phyloP scores from a whole-genome alignment of 2,113 vertebrate genomes.

The Regulus satrapa region DNA sequence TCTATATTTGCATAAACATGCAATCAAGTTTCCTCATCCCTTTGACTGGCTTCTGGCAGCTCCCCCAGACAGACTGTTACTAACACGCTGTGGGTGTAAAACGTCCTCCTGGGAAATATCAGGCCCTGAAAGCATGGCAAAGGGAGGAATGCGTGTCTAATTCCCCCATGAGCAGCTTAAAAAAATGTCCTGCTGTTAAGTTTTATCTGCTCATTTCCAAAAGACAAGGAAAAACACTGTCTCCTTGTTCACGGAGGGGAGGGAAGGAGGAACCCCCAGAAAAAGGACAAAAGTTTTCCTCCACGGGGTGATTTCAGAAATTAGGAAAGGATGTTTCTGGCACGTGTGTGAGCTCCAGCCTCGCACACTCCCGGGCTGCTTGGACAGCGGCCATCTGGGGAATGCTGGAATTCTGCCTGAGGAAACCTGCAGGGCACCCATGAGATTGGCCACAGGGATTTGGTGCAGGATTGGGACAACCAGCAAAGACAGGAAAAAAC shows the following conservation, averaged over 20 bases:
- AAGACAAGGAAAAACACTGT: background rate
- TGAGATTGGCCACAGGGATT: background rate
- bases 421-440: background rate
- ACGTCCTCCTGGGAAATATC: constrained; percentile 66
- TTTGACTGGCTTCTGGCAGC: constrained; percentile 67
- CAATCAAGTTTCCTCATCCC: constrained; percentile 59
- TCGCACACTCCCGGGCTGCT: fast-evolving
- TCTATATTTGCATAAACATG: constrained; percentile 64
- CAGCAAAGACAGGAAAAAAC: background rate
- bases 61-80: constrained; percentile 67
- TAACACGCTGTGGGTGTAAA: constrained; percentile 66
- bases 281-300: constrained; percentile 24
- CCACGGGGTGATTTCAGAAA: background rate
- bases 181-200: constrained; percentile 49
- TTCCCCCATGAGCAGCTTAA: constrained; percentile 52
- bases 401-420: background rate
- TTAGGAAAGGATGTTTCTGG: background rate
- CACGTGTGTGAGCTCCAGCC: background rate
- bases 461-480: background rate
- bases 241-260: background rate
- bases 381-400: background rate
- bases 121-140: constrained; percentile 42
- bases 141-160: constrained; percentile 50
- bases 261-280: background rate
- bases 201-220: constrained; percentile 40